Evolutionary conservation across 2,113 vertebrate species (phyloP).

Genomic region (Casuarius casuarius): DNA sequence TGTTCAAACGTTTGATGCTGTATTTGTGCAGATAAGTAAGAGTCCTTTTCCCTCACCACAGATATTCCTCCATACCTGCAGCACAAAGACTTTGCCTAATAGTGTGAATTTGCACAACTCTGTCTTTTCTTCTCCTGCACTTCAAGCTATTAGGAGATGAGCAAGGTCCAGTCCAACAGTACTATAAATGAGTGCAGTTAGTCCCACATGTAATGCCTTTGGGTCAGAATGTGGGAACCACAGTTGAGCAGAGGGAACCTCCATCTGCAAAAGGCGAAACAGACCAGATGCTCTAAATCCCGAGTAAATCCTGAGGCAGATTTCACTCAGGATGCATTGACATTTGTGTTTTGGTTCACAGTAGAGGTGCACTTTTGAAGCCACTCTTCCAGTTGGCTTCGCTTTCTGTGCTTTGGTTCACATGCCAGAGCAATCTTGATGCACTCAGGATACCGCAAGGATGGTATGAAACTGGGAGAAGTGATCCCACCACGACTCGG

Average conservation of each 20-base stretch:
- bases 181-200: not conserved
- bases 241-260: not conserved
- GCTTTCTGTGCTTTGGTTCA: not conserved
- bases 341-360: not conserved
- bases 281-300: not conserved
- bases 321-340: not conserved
- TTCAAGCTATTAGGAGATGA: not conserved
- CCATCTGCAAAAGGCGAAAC: not conserved
- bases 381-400: not conserved
- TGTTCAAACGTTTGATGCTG: not conserved
- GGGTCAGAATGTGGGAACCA: accelerated
- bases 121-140: not conserved
- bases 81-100: not conserved
- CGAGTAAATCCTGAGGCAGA: not conserved
- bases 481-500: not conserved
- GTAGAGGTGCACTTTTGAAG: not conserved
- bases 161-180: not conserved
- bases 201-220: not conserved
- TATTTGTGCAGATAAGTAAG: not conserved
- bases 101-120: not conserved
- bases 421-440: not conserved
- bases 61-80: accelerated
- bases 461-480: not conserved
- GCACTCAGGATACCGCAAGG: not conserved
- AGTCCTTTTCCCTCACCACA: not conserved